phyloP scores from a whole-genome alignment of 2,113 vertebrate species.

The Prionailurus viverrinus region DNA sequence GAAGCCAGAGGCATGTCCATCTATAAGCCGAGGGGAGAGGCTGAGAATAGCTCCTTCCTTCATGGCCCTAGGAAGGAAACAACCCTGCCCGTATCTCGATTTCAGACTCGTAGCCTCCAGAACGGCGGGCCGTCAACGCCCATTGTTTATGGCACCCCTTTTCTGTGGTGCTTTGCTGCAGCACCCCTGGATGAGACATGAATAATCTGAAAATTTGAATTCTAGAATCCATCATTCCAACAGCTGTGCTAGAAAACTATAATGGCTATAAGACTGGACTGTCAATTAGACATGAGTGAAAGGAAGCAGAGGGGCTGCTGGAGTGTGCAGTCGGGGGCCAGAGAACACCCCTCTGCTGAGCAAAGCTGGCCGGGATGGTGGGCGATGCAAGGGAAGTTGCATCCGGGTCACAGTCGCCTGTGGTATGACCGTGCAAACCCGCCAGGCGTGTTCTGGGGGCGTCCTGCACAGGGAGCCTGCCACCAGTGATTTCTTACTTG shows the following conservation, averaged over 20 bases:
- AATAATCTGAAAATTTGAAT: background rate
- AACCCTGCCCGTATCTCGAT: background rate
- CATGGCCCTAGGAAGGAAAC: background rate
- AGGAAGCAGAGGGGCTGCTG: too few relatives aligned
- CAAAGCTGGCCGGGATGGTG: rapidly evolving
- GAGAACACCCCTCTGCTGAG: background rate
- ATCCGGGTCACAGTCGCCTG: rapidly evolving
- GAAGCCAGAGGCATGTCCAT: background rate
- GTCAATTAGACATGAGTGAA: rapidly evolving
- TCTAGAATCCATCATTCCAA: background rate
- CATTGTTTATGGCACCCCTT: rapidly evolving
- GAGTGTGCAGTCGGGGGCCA: background rate
- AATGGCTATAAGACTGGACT: too few relatives aligned
- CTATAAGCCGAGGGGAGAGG: background rate
- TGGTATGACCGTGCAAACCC: too few relatives aligned
- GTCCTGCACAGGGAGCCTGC: rapidly evolving
- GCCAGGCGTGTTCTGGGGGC: rapidly evolving
- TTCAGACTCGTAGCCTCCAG: background rate
- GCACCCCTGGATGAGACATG: rapidly evolving
- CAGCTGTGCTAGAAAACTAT: rapidly evolving
- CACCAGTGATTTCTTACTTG: rapidly evolving
- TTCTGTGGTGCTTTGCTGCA: rapidly evolving
- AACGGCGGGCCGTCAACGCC: rapidly evolving
- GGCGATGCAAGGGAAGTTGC: background rate
- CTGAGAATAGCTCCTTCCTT: background rate